Base-by-base conservation (phyloP, 2,113 vertebrate species). In the Bubo blakistoni region DNA sequence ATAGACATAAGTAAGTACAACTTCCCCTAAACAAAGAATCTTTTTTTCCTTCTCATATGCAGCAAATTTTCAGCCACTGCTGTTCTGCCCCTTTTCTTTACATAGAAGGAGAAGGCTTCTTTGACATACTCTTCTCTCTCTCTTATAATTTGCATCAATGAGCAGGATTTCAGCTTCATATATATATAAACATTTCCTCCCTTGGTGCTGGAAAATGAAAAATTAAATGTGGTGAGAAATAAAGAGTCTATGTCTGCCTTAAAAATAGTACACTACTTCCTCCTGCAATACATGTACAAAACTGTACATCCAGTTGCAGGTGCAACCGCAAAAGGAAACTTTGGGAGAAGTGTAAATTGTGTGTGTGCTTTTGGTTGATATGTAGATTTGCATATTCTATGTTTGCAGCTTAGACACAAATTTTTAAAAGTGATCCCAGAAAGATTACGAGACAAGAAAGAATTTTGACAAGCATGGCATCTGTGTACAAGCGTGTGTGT, bases 381-480 rank as follows among this genome's bases (percentile, higher is more conserved):
- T 3, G 46, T 51, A 26, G 54, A 93, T 96, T 94, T 93, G 85
- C 90, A 93, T 95, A 94, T 95, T 94, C 85, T 86, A 14, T 92
- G 55, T 93, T 93, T 95, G 71, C 86, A 96, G 76, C 55, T 94
- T 54, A 94, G 79, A 62, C 59, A 93, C 63, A 93, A 82, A 27
- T 96, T 95, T 97, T 96, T 74, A 83, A 86, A 92, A 94, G 59
- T 88, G 76, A 96, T 96, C 90, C 42, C 91, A 90, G 74, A 88
- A 97, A 93, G 88, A 94, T 90, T 95, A 88, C 0, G 0, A 96
- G 95, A 94, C 92, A 93, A 92, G 94, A 93, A 96, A 92, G 71
- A 42, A 96, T 94, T 96, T 95, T 95, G 96, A 96, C 93, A 94
- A 95, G 95, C 0, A 0, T 12, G 15, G 88, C 96, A 95, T 96